phyloP scores from a whole-genome alignment of 2,888 invertebrate species.

The Folsomia manolachei region DNA sequence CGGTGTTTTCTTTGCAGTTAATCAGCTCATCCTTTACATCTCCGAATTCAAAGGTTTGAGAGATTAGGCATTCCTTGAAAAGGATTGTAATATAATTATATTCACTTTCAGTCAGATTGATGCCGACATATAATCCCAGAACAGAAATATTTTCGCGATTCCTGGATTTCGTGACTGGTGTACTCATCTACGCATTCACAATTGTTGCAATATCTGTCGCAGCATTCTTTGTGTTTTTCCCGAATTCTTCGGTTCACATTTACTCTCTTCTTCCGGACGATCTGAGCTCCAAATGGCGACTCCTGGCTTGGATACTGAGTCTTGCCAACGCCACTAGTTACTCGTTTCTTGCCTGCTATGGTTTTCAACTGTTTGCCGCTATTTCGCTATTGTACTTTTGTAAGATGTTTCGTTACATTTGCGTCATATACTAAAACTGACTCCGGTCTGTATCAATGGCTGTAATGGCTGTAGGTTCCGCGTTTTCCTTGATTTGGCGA shows the following conservation, averaged over 20 bases:
- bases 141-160: no score
- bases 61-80: no score
- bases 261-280: not conserved
- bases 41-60: not conserved
- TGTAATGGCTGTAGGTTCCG: not conserved
- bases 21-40: not conserved
- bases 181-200: no score
- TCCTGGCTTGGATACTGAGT: not conserved
- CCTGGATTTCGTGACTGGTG: no score
- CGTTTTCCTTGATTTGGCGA: not conserved
- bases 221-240: not conserved
- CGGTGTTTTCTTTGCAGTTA: not conserved
- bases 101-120: no score
- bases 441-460: no score
- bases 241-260: not conserved
- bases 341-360: not conserved
- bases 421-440: no score
- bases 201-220: no score
- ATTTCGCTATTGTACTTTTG: not conserved
- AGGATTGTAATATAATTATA: no score
- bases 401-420: not conserved
- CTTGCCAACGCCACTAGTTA: not conserved
- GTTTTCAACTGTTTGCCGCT: not conserved
- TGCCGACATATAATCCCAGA: no score
- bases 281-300: not conserved